These are phyloP conservation scores for Sceloporus tristichus DNA, from an alignment of 2,113 vertebrate genomes.

Conservation along the genomic window DNA sequence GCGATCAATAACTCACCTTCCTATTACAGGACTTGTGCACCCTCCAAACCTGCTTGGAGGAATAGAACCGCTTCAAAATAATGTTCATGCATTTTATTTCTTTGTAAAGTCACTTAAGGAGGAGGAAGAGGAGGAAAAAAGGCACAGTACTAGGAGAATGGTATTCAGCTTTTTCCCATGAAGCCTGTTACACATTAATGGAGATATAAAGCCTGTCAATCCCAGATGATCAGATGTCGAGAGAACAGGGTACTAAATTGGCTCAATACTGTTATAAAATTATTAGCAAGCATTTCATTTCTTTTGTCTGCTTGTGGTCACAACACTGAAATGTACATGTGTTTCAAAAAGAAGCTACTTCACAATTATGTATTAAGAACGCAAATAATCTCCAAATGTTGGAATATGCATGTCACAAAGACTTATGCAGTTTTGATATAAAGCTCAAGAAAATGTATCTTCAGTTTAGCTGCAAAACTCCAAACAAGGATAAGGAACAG, in stretches of 20 bases:
- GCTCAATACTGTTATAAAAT: background rate
- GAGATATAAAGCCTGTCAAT: conserved; percentile 10
- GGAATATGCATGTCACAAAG: background rate
- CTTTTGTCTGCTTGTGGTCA: background rate
- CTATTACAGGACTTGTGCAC: too few species aligned
- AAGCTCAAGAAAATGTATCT: too few species aligned
- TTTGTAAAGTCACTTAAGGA: background rate
- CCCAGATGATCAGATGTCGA: background rate
- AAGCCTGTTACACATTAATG: background rate
- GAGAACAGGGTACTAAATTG: background rate
- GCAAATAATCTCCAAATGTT: background rate
- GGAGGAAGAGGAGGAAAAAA: background rate
- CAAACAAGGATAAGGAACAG: background rate
- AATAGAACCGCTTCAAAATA: background rate
- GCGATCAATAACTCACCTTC: too few species aligned
- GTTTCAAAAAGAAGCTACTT: background rate
- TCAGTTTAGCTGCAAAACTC: background rate
- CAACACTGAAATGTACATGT: background rate
- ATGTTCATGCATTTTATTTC: background rate
- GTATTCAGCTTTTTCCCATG: background rate
- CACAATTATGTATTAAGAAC: background rate
- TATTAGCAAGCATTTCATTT: background rate
- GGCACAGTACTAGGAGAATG: background rate
- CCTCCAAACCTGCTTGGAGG: background rate
- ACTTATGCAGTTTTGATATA: too few species aligned